Conservation (phyloP, 2,113 vertebrate genomes). For the Pleuronectes platessa region DNA sequence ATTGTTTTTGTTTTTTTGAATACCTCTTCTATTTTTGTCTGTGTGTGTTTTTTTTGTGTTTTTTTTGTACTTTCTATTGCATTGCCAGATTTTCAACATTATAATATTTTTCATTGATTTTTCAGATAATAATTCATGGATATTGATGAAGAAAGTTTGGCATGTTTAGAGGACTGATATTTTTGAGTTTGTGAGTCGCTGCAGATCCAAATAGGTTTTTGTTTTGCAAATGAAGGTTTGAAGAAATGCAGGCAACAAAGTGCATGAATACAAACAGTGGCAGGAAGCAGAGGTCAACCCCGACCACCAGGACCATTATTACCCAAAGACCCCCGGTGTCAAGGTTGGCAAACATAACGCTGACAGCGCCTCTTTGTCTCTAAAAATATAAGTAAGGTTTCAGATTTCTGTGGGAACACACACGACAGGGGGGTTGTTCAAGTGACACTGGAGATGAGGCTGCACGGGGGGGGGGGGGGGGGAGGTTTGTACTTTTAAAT, state of each 20-base stretch:
- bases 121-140: no score
- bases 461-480: slow-evolving; percentile 30
- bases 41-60: neutral
- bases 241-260: neutral
- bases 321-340: slow-evolving; percentile 42
- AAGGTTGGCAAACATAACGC: slow-evolving; percentile 56
- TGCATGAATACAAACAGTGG: neutral
- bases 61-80: no score
- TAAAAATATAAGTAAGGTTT: slow-evolving; percentile 65
- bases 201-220: slow-evolving; percentile 2
- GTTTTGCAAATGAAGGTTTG: neutral
- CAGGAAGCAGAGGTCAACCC: slow-evolving; percentile 14
- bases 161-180: no score
- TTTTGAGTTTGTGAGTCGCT: no score
- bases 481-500: slow-evolving; percentile 29
- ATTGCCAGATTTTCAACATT: no score
- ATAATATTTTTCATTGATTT: no score
- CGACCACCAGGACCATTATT: neutral
- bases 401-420: slow-evolving; percentile 31
- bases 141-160: no score
- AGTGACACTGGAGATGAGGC: slow-evolving; percentile 54
- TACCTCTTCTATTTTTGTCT: neutral
- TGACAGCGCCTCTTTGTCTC: slow-evolving; percentile 58
- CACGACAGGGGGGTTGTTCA: slow-evolving; percentile 20
- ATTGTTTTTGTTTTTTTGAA: neutral